Conservation (phyloP, 2,888 invertebrate species). For the Cephus spinipes region DNA sequence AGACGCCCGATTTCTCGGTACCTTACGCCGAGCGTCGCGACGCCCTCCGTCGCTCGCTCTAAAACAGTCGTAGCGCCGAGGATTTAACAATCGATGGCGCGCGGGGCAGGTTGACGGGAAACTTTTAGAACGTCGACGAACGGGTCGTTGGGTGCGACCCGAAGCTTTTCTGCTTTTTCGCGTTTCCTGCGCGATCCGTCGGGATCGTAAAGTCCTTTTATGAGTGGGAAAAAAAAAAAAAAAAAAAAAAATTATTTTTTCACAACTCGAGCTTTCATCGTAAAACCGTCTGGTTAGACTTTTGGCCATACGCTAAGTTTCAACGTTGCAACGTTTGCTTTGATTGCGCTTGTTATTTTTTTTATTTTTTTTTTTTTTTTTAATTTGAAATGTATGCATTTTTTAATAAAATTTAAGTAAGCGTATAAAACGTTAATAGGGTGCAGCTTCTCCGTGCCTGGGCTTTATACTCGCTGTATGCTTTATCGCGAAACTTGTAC, state of each 20-base stretch:
- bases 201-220: slow-evolving; percentile 47
- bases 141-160: neutral
- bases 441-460: no score
- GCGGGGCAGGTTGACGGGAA: neutral
- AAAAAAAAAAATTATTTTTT: neutral
- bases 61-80: neutral
- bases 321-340: neutral
- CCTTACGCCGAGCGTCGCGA: no score
- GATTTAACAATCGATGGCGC: neutral
- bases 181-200: slow-evolving; percentile 41
- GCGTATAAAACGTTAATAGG: no score
- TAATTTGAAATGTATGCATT: no score
- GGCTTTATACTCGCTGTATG: no score
- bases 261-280: neutral
- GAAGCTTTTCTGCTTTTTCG: slow-evolving; percentile 13
- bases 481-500: no score
- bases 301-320: neutral
- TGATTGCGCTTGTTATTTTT: no score
- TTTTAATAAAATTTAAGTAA: no score
- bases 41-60: no score
- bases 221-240: slow-evolving; percentile 13
- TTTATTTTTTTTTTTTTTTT: no score
- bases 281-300: neutral
- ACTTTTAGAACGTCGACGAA: neutral
- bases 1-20: no score